Evolutionary conservation across 2,888 invertebrate species (phyloP), one percentile per base, ranked within the genome.

Genomic region (Polydrusus cervinus): DNA sequence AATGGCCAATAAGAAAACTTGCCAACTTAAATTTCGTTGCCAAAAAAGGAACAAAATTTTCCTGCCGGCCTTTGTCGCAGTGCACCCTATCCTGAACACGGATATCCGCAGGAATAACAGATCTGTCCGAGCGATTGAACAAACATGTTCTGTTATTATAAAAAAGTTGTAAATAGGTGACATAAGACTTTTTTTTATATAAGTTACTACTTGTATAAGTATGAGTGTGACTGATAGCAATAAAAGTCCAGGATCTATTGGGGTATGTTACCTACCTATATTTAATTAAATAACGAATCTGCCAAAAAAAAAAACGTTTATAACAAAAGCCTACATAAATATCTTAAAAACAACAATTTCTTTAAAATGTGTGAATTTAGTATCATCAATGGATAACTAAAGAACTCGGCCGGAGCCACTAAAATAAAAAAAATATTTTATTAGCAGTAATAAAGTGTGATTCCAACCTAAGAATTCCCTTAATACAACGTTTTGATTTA

Each of bases 191-290:
- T 20, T 1, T 11, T 45, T n/a, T 45, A 1, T 20, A 14, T 62
- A 20, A 38, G 43, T n/a, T 1, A 30, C n/a, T n/a, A n/a, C n/a
- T n/a, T n/a, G n/a, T n/a, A n/a, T 53, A 30, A 53, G 1, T 0
- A 72, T 72, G 71, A 73, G 53, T 69, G 62, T 40, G 14, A 69
- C 18, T 20, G 69, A 55, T 45, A 64, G 30, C 47, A 74, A 47
- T 49, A 74, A 74, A 57, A 74, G 64, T 47, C 57, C 69, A 8
- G 74, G 74, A 30, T 74, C 69, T 6, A 55, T 57, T 53, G 62
- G 55, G 64, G 69, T 64, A 53, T 67, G 67, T 53, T 30, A 25
- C 25, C 25, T 25, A 25, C 25, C 5, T 25, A 1, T 25, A 25
- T 25, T 25, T 25, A 25, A 3, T 25, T 25, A 3, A 25, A 25